A percentile compares a stretch with the other conserved stretches of the same genome.
Conservation (phyloP, 2,797 vertebrate species). For the Parauchenoglanis ngamensis region DNA sequence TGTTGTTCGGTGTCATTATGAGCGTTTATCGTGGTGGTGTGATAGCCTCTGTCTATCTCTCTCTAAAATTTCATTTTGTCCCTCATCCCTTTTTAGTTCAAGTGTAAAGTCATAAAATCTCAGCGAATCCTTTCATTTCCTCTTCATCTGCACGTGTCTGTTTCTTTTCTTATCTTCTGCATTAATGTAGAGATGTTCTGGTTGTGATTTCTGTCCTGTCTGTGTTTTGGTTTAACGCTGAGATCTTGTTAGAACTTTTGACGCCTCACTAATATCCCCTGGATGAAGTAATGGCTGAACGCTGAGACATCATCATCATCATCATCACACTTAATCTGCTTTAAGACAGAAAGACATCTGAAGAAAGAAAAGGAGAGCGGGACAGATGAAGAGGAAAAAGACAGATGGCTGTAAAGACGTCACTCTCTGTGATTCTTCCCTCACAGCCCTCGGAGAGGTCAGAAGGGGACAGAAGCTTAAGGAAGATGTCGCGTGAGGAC, state of each 20-base stretch:
- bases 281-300: not conserved
- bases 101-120: slow-evolving; percentile 72
- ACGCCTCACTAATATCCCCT: not conserved
- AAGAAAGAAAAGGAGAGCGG: not conserved
- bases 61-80: slow-evolving; percentile 47
- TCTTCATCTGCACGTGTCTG: slow-evolving; percentile 11
- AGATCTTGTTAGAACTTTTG: not conserved
- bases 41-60: slow-evolving; percentile 41
- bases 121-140: slow-evolving; percentile 69
- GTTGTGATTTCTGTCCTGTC: not conserved
- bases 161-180: not conserved
- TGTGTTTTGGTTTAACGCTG: not conserved
- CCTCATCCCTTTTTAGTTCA: slow-evolving; percentile 53
- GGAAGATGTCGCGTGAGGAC: not conserved
- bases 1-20: not conserved
- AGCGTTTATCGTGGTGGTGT: not conserved
- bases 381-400: slow-evolving; percentile 39
- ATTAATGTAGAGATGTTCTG: not conserved
- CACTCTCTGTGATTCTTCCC: slow-evolving; percentile 68
- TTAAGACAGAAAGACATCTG: slow-evolving; percentile 1
- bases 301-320: slow-evolving; percentile 57
- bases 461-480: slow-evolving; percentile 24
- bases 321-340: slow-evolving; percentile 75
- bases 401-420: slow-evolving; percentile 80
- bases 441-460: slow-evolving; percentile 67